phyloP scores from a whole-genome alignment of 2,888 invertebrate genomes.

The Plemyria rubiginata region DNA sequence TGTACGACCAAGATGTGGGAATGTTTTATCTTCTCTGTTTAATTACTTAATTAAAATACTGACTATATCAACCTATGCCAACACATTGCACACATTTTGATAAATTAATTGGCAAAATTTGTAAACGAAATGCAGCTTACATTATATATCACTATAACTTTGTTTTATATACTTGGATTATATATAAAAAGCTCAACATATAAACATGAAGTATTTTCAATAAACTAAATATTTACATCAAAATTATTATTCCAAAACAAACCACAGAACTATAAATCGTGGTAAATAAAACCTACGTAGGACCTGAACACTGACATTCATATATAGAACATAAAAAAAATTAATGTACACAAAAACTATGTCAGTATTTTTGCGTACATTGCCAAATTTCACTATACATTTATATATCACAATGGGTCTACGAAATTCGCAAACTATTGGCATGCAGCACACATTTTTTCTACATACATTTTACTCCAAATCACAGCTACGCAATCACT shows the following conservation, averaged over 20 bases:
- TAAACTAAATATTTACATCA: neutral
- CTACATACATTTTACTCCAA: slow-evolving; percentile 47
- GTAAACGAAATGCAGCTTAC: slow-evolving; percentile 19
- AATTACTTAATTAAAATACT: slow-evolving; percentile 39
- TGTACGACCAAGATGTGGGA: slow-evolving; percentile 57
- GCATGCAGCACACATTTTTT: slow-evolving; percentile 61
- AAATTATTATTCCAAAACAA: neutral
- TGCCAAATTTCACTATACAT: slow-evolving; percentile 44
- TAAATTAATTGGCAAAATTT: slow-evolving; percentile 52
- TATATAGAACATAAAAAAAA: slow-evolving; percentile 21
- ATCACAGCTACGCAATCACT: slow-evolving; percentile 50
- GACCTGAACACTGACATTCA: slow-evolving; percentile 44
- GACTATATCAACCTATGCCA: slow-evolving; percentile 59
- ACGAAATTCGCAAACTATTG: slow-evolving; percentile 50
- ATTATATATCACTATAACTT: neutral
- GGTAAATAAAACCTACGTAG: slow-evolving; percentile 7
- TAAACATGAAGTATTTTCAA: neutral
- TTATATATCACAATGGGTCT: slow-evolving; percentile 77
- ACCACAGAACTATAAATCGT: slow-evolving; percentile 3
- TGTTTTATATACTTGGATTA: too few relatives aligned
- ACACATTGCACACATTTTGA: slow-evolving; percentile 81
- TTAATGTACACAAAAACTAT: slow-evolving; percentile 18
- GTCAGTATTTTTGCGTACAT: slow-evolving; percentile 7
- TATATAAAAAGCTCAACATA: neutral
- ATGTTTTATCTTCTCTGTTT: slow-evolving; percentile 30